Percentiles rank a stretch among this genome's conserved stretches.
phyloP scores from a whole-genome alignment of 2,113 vertebrate genomes.

The Poeciliopsis turrubarensis region DNA sequence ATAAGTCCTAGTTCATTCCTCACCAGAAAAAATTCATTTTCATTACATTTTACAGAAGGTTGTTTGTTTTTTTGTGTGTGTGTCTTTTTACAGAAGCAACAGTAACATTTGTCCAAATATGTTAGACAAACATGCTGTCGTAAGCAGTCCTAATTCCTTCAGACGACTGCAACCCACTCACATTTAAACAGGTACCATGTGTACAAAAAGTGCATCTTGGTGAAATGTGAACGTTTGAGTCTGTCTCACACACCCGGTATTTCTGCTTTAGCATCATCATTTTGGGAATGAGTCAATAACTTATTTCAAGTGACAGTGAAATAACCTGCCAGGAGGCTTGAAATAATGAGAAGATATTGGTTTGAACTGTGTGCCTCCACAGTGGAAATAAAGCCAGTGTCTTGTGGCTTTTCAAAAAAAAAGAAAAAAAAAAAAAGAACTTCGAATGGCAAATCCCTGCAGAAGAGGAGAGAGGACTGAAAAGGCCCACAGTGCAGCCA shows the following conservation, averaged over 20 bases:
- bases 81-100: neutral
- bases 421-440: neutral
- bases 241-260: neutral
- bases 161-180: too few species aligned
- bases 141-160: neutral
- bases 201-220: neutral
- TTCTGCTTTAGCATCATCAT: neutral
- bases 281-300: constrained; percentile 3
- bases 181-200: neutral
- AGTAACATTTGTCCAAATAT: neutral
- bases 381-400: constrained; percentile 19
- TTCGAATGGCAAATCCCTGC: constrained; percentile 51
- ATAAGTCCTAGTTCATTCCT: neutral
- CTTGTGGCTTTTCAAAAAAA: constrained; percentile 37
- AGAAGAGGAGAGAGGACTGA: constrained; percentile 30
- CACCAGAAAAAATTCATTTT: neutral
- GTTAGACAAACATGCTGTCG: neutral
- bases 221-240: neutral
- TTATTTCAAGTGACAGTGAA: constrained; percentile 4
- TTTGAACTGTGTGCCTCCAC: constrained; percentile 12
- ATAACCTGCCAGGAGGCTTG: neutral
- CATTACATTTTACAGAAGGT: too few species aligned
- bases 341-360: constrained; percentile 19
- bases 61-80: too few species aligned
- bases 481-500: constrained; percentile 38